These are phyloP conservation scores for Phalacrocorax pelagicus DNA, from an alignment of 2,113 vertebrate species.

Conservation along the genomic window DNA sequence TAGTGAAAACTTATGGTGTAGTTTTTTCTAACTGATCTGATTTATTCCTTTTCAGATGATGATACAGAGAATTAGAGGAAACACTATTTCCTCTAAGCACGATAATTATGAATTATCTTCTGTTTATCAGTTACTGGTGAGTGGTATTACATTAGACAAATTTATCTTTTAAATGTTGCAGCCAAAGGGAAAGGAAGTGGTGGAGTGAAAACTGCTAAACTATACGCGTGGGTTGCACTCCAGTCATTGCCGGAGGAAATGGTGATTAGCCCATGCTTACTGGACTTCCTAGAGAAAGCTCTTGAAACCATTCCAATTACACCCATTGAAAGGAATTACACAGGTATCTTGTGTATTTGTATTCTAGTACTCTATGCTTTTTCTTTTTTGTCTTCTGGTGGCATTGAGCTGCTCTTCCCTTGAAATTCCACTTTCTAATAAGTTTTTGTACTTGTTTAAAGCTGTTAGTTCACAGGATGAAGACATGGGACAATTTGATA, in stretches of 20 bases:
- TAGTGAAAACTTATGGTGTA: background rate
- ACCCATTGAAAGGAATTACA: slow-evolving; percentile 90
- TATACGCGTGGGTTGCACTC: slow-evolving; percentile 97
- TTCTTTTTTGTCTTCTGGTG: background rate
- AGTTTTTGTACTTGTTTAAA: slow-evolving; percentile 61
- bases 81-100: background rate
- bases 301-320: slow-evolving; percentile 98
- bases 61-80: background rate
- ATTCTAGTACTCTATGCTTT: background rate
- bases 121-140: background rate
- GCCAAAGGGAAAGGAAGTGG: slow-evolving; percentile 93
- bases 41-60: background rate
- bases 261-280: slow-evolving; percentile 96
- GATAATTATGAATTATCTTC: background rate
- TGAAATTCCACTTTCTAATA: background rate
- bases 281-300: slow-evolving; percentile 97
- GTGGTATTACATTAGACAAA: background rate
- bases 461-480: slow-evolving; percentile 91
- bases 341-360: slow-evolving; percentile 65
- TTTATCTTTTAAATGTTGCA: slow-evolving; percentile 64
- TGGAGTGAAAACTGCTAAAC: slow-evolving; percentile 93
- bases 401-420: background rate
- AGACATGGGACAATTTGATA: slow-evolving; percentile 94
- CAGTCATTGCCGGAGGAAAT: slow-evolving; percentile 98
- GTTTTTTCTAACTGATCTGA: background rate